phyloP scores from a whole-genome alignment of 2,113 vertebrate species.

The Scolopax mira region DNA sequence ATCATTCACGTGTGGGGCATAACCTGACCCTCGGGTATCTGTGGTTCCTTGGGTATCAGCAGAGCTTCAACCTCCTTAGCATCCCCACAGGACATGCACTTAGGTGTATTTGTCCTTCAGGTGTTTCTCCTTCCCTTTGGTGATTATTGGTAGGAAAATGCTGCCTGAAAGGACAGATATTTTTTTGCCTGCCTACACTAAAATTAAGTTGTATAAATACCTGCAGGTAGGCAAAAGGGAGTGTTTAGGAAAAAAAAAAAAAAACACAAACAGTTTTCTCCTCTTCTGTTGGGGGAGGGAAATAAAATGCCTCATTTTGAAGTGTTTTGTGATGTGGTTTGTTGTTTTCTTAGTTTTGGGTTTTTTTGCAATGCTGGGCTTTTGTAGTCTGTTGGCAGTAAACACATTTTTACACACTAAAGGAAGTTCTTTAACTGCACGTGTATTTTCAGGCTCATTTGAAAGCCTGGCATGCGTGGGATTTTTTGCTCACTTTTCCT shows the following conservation, averaged over 20 bases:
- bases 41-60: neutral
- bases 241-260: neutral
- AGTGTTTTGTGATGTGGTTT: neutral
- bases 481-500: neutral
- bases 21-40: neutral
- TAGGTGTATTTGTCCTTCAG: neutral
- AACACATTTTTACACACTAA: neutral
- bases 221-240: neutral
- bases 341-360: too few species aligned
- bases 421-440: neutral
- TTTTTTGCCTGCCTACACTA: neutral
- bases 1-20: fast-evolving
- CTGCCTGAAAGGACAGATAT: neutral
- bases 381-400: neutral
- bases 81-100: fast-evolving
- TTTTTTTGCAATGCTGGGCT: neutral
- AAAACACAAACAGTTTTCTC: neutral
- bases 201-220: neutral
- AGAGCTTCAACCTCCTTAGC: neutral
- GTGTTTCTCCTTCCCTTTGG: neutral
- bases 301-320: neutral
- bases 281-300: neutral
- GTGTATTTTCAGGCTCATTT: neutral
- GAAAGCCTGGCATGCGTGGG: neutral
- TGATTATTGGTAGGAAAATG: neutral